Conservation (phyloP, 1,140 invertebrate species). For the Mamestra configurata region DNA sequence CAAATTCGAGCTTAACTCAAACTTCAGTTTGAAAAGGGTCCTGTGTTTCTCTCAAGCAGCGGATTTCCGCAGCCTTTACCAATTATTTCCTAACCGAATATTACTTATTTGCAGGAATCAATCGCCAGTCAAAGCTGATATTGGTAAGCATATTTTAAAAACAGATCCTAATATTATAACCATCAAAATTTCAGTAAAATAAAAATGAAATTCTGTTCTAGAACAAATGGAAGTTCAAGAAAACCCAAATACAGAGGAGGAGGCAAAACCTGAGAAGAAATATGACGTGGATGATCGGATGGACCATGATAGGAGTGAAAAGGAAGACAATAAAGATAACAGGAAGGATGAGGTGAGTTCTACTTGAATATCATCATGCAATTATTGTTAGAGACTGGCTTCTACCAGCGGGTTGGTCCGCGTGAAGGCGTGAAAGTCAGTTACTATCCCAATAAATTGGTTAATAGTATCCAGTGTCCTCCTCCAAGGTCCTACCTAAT, state of each 20-base stretch:
- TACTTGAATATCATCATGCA: not conserved
- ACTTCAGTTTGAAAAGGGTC: no score
- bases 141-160: not conserved
- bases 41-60: no score
- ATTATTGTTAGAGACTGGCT: no score
- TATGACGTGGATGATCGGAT: conserved; percentile 46
- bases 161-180: no score
- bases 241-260: conserved; percentile 50
- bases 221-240: conserved; percentile 65
- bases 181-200: not conserved
- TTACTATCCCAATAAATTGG: no score
- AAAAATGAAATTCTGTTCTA: conserved; percentile 38
- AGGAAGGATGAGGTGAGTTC: conserved; percentile 30
- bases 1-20: no score
- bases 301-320: conserved; percentile 57
- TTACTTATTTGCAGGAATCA: not conserved
- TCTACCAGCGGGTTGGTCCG: no score
- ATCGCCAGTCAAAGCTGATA: not conserved
- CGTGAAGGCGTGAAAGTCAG: not conserved
- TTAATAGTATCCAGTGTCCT: no score
- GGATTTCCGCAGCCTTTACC: no score
- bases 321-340: conserved; percentile 56
- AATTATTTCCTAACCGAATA: no score
- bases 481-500: no score
- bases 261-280: conserved; percentile 40